Evolutionary conservation across 2,888 invertebrate species (phyloP), one percentile per base, ranked within the genome.

Genomic region (Drosophila ustulata): DNA sequence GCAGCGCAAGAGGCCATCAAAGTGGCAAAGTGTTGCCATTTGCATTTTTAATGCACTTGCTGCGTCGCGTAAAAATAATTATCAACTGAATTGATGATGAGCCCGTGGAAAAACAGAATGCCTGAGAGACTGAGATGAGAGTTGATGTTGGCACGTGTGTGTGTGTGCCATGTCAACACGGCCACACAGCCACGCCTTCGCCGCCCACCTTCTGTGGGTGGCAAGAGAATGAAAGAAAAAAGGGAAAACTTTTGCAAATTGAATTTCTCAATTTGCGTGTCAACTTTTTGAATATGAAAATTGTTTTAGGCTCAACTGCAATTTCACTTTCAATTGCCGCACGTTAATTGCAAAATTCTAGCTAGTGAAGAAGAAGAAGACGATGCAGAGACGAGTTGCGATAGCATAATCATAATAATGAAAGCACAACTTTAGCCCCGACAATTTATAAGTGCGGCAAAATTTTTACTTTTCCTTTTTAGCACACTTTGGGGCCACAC

Each of bases 11-110:
- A 55, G 55, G 66, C 71, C 84, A 89, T 89, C 85, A 85, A 90
- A 90, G 88, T 89, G 90, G 90, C 89, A 85, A 90, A 90, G 89
- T 90, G 90, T 89, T 89, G 90, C 89, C 90, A 89, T 90, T 90
- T 89, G 88, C 89, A 90, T 89, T 90, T 89, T 89, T 89, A 90
- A 89, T 89, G 82, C 88, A 89, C 81, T 81, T 75, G 83, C 79
- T 73, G 77, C 77, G 81, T 67, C 79, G 86, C 87, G 86, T 81
- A 89, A 90, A 88, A 88, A 88, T 90, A 88, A 88, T 90, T 90
- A 88, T 90, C 90, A 88, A 80, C 90, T 76, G 88, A 89, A 90
- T 90, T 89, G 88, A 67, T 78, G 82, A 76, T 82, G 77, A 89
- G 81, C 39, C 72, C 41, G 57, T 30, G 71, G 51, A 32, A 46